These are phyloP conservation scores for Limnephilus lunatus DNA, from an alignment of 2,888 invertebrate genomes.

Conservation along the genomic window DNA sequence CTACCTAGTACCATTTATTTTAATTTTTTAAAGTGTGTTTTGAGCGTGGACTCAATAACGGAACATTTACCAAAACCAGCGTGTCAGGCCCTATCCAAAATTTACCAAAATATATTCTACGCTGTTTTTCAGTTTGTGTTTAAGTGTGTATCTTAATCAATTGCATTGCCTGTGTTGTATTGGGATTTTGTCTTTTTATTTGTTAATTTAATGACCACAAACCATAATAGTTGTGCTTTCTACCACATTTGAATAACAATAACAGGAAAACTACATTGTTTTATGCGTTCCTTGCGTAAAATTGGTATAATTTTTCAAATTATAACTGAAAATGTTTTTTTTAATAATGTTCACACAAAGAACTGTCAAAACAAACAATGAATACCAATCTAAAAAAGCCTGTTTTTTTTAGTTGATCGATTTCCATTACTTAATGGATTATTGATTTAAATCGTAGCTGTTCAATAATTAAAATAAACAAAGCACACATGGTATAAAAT, in stretches of 20 bases:
- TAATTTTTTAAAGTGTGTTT: too few relatives aligned
- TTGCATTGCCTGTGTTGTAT: background rate
- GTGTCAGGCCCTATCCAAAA: too few relatives aligned
- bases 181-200: too few relatives aligned
- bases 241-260: background rate
- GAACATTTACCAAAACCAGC: too few relatives aligned
- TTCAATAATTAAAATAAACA: background rate
- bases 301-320: background rate
- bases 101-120: too few relatives aligned
- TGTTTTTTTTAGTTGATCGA: background rate
- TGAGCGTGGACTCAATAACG: too few relatives aligned
- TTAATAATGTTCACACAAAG: background rate
- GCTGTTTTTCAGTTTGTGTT: background rate
- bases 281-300: background rate
- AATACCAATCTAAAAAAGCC: background rate
- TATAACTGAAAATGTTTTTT: background rate
- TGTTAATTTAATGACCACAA: background rate
- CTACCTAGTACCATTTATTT: too few relatives aligned
- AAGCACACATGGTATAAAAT: conserved; percentile 35
- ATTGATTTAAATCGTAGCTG: background rate
- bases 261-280: background rate
- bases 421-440: background rate
- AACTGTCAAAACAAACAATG: background rate
- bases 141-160: background rate
- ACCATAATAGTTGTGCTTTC: background rate